Base-by-base conservation (phyloP, 2,888 invertebrate genomes). In the Herminia tarsipennalis region DNA sequence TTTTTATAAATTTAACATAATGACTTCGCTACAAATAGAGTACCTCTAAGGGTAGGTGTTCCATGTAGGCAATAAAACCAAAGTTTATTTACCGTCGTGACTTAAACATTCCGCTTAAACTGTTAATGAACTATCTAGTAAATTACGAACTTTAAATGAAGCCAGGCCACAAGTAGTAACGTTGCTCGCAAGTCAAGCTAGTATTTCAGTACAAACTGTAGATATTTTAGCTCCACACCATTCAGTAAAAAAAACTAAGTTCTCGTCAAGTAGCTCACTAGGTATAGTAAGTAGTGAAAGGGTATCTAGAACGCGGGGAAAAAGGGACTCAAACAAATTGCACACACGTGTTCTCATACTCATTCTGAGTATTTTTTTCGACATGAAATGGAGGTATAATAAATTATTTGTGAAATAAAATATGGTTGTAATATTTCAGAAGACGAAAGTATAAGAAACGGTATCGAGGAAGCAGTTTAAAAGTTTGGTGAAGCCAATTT, bases 371-470 rank as follows among this genome's bases (percentile, higher is more conserved):
- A 36, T 5, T 29, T 47, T 37, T 46, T 47, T 30, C 36, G 43
- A 47, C 51, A 42, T 56, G 24, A 47, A 56, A 59, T 27, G 44
- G 14, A 21, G 28, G 25, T 28, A 24, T 30, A 29, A 63, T 58
- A 61, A 61, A 58, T 61, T 61, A 46, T 44, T 38, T 21, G 38
- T 46, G 38, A 43, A 46, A 62, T 52, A 57, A 60, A 57, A 28
- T 52, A 62, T 46, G 36, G 30, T 30, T 14, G 24, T 30, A 30
- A 38, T 38, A 21, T 18, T 21, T 38, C 3, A 22, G 20, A 16
- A 14, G 16, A 3, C 9, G 33, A 14, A 29, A 29, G 20, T 38
- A 38, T 38, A 21, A 30, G 24, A 17, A 39, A 39, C 30, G 20
- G 5, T 25, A 29, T 41, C 38, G 25, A 44, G 35, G 38, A 44